Base-by-base conservation (phyloP, 2,888 invertebrate genomes). In the Rhagophthalmus giganteus region DNA sequence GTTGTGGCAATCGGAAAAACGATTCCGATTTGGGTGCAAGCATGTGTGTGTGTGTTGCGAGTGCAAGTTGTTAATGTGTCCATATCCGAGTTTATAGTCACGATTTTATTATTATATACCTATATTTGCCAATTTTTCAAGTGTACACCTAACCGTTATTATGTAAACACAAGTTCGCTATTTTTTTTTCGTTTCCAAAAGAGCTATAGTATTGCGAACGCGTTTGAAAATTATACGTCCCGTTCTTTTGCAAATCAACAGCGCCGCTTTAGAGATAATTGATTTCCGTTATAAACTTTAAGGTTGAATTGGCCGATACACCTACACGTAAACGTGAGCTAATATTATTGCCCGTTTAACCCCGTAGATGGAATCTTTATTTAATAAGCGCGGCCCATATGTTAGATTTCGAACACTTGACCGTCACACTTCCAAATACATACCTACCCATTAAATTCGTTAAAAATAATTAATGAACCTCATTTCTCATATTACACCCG, bases 391-490 rank as follows among this genome's bases (percentile, higher is more conserved):
- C n/a, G n/a, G n/a, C n/a, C n/a, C n/a, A n/a, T n/a, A n/a, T n/a
- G n/a, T n/a, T n/a, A n/a, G n/a, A n/a, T n/a, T n/a, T n/a, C n/a
- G n/a, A n/a, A n/a, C n/a, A n/a, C n/a, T n/a, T n/a, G n/a, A n/a
- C n/a, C n/a, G n/a, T n/a, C n/a, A n/a, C n/a, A n/a, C n/a, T n/a
- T n/a, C n/a, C n/a, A n/a, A n/a, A n/a, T n/a, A n/a, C n/a, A n/a
- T n/a, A n/a, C n/a, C n/a, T n/a, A n/a, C n/a, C n/a, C n/a, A n/a
- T 28, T 47, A 52, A 60, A 62, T 60, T 60, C 59, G 61, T 63
- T 63, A 60, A 58, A 62, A 60, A 60, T 63, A 63, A 63, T 61
- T 57, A 60, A 63, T 63, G 57, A 41, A 45, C 26, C 35, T 50
- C 58, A 61, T 61, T 59, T 58, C 53, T 63, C 59, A 62, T 56